Evolutionary conservation across 1,140 invertebrate genomes (phyloP), one percentile per base, ranked within the genome.

Genomic region (Himalopsyche phryganea): DNA sequence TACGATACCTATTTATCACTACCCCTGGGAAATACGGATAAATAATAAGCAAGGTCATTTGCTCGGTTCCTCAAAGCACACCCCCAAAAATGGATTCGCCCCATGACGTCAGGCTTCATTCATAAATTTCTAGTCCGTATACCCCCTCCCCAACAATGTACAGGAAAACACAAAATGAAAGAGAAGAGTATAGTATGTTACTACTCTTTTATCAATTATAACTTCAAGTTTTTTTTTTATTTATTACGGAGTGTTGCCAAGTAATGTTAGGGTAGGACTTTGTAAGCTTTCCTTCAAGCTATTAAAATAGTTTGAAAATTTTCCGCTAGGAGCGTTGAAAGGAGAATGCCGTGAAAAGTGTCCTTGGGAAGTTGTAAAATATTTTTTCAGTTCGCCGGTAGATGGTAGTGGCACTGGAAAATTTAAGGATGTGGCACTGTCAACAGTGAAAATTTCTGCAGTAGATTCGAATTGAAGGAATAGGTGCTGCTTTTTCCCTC

Each of bases 81-180:
- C n/a, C 51, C 17, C 50, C 38, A 45, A 54, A 23, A 63, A 63
- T 63, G 55, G 60, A 54, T 41, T 62, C 55, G 55, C 40, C 60
- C 55, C 38, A 50, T 62, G 61, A 63, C 61, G 61, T 63, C 56
- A 60, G 50, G 14, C 41, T 63, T 63, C 61, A 63, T 63, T 63
- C 61, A 63, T 63, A 63, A 63, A 63, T 60, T 63, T 51, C 53
- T 19, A 19, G 48, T 23, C 28, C 47, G 33, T 44, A 40, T 23
- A 14, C 3, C 50, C 51, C 40, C 41, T 32, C 7, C 36, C 36
- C 32, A 49, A 13, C n/a, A 18, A 5, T 17, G 6, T n/a, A 17
- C 36, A 7, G 15, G 23, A 28, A 28, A 28, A 28, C 9, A 28
- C 18, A 6, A 46, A 15, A 7, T 7, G 36, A 56, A 42, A 42